Evolutionary conservation across 2,113 vertebrate species (phyloP), one percentile per base, ranked within the genome.

Genomic region (Gadus chalcogrammus): DNA sequence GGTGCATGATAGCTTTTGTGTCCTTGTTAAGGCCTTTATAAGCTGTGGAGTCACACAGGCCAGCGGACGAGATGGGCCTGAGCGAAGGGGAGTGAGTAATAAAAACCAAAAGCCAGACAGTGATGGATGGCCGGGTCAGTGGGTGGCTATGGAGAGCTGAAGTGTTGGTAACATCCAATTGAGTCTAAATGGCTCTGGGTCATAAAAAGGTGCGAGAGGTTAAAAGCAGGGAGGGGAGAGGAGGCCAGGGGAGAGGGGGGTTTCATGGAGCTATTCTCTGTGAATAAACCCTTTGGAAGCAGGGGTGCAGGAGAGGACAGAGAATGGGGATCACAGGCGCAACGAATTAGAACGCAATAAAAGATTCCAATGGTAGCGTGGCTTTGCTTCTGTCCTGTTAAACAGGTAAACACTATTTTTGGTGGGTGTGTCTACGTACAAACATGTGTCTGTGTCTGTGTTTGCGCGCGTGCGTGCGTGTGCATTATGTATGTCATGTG

Each of bases 111-210:
- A 80, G 83, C 80, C 79, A 4, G 80, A 85, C 75, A 82, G 60
- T 90, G 86, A 90, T 87, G 78, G 85, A 88, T 88, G 81, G 74
- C 70, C 42, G 27, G 87, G 89, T 89, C 87, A 88, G 64, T 11
- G 2, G 64, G 69, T 77, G 81, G 87, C 83, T 82, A 71, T 70
- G 70, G 74, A 85, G 70, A 82, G 81, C 80, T 73, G 83, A 86
- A 79, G 79, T 85, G 84, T 80, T 88, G 87, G 83, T 88, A 88
- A 87, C 84, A 87, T 88, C 82, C 82, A 91, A 90, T 91, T 84
- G 83, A 88, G 87, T 88, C 77, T 81, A 87, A 87, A 90, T 87
- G 89, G 81, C 83, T 79, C 68, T 74, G 68, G 85, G 84, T 90
- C 88, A 89, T 90, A 90, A 91, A 90, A 48, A 67, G 81, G 84